phyloP scores from a whole-genome alignment of 2,888 invertebrate genomes.

The Nomada ferruginata region DNA sequence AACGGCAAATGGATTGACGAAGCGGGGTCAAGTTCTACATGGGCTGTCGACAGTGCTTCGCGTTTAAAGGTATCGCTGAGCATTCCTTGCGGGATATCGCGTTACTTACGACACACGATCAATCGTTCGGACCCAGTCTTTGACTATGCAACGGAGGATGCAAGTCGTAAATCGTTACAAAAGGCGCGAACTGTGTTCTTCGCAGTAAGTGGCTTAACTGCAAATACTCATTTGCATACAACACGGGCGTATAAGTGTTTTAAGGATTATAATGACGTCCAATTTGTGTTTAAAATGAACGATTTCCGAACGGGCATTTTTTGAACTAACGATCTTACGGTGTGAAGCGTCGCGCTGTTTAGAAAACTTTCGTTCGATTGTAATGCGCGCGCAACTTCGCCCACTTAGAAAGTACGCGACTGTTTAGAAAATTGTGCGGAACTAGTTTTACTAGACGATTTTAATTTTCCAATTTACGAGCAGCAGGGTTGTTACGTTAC shows the following conservation, averaged over 20 bases:
- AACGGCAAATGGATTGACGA: conserved; percentile 58
- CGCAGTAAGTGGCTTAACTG: conserved; percentile 26
- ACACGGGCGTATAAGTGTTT: conserved; percentile 7
- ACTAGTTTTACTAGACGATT: conserved; percentile 5
- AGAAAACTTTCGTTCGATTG: background rate
- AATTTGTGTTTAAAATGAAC: background rate
- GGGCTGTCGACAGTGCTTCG: conserved; percentile 53
- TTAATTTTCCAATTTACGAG: conserved; percentile 33
- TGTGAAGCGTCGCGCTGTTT: background rate
- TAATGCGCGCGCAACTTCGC: background rate
- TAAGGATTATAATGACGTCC: background rate
- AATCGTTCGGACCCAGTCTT: conserved; percentile 46
- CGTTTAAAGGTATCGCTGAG: conserved; percentile 64
- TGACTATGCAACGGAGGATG: conserved; percentile 48
- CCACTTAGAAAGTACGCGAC: background rate
- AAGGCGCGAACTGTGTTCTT: conserved; percentile 42
- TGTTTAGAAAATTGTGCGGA: background rate
- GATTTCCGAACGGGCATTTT: no score
- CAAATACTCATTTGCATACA: background rate
- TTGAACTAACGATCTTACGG: background rate
- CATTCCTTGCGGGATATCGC: conserved; percentile 74
- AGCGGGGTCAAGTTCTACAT: conserved; percentile 62
- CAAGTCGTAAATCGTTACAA: conserved; percentile 50
- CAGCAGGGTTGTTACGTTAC: conserved; percentile 30
- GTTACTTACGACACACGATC: conserved; percentile 65